These are phyloP conservation scores for Phengaris alcon DNA, from an alignment of 2,888 invertebrate species.

Conservation along the genomic window DNA sequence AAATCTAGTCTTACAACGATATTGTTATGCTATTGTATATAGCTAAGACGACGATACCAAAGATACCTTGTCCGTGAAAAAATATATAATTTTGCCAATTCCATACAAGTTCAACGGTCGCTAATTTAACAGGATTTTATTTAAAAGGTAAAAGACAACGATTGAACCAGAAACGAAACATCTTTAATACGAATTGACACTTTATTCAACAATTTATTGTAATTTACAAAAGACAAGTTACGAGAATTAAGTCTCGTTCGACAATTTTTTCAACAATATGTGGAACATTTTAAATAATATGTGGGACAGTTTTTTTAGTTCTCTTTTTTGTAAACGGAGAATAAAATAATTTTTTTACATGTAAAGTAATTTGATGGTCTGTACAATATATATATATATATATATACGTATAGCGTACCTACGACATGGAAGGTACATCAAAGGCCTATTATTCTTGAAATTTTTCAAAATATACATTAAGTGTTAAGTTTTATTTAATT, in stretches of 20 bases:
- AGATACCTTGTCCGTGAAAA: not conserved
- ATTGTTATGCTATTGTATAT: not conserved
- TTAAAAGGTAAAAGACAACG: too few species aligned
- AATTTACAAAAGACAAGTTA: slow-evolving; percentile 7
- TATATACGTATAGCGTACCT: too few species aligned
- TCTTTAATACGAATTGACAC: slow-evolving; percentile 7
- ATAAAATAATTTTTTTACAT: too few species aligned
- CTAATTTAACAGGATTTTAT: too few species aligned
- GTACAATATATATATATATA: too few species aligned
- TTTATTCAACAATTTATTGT: slow-evolving; percentile 18
- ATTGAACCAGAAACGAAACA: too few species aligned
- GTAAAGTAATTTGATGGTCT: not conserved
- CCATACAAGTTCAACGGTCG: slow-evolving; percentile 1
- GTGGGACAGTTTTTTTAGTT: not conserved
- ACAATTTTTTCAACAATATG: not conserved
- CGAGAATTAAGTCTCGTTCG: not conserved
- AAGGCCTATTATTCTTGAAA: too few species aligned
- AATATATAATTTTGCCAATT: not conserved
- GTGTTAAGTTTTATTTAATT: too few species aligned
- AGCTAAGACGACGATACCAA: not conserved
- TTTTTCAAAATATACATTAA: too few species aligned
- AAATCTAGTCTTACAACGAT: too few species aligned
- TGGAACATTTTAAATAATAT: not conserved
- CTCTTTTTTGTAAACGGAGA: too few species aligned
- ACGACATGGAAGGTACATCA: not conserved